Evolutionary conservation across 2,797 vertebrate genomes (phyloP), one percentile per base, ranked within the genome.

Genomic region (Channallabes apus): DNA sequence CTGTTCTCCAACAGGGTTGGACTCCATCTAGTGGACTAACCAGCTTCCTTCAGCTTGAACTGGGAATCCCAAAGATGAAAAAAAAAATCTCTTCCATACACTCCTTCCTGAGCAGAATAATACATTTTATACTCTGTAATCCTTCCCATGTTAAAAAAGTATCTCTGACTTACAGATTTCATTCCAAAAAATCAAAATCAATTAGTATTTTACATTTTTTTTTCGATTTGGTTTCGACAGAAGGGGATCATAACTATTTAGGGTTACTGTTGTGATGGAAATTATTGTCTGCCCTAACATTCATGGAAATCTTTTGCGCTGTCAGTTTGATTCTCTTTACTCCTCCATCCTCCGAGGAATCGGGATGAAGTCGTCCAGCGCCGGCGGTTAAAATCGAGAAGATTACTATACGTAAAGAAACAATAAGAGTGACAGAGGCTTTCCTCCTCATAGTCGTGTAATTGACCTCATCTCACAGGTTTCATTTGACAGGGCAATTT

Each of bases 401-500:
- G 95, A 95, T 96, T 95, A 95, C 91, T 87, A 92, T 91, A 93
- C 93, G 93, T 94, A 94, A 96, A 94, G 95, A 96, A 96, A 96
- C 95, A 96, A 96, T 95, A 90, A 90, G 86, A 46, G 88, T 94
- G 93, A 92, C 54, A 3, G 27, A 93, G 93, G 93, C 93, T 95
- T 94, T 94, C 93, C 85, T 46, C 35, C 88, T 90, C 91, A 90
- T 95, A 95, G 95, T 95, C 93, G 91, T 88, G 90, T 93, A 92
- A 95, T 96, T 96, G 96, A 94, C 94, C 93, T 93, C 91, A 91
- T 91, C 92, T 94, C 92, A 91, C 92, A 91, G 93, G 91, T 94
- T 91, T 93, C 92, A 93, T 94, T 94, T 96, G 95, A 95, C 95
- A 96, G 94, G 94, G 93, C 94, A 96, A 96, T 96, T 96, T 96